Percentiles rank a stretch among this genome's conserved stretches.
phyloP scores from a whole-genome alignment of 2,888 invertebrate genomes.

The Cheilosia urbana region DNA sequence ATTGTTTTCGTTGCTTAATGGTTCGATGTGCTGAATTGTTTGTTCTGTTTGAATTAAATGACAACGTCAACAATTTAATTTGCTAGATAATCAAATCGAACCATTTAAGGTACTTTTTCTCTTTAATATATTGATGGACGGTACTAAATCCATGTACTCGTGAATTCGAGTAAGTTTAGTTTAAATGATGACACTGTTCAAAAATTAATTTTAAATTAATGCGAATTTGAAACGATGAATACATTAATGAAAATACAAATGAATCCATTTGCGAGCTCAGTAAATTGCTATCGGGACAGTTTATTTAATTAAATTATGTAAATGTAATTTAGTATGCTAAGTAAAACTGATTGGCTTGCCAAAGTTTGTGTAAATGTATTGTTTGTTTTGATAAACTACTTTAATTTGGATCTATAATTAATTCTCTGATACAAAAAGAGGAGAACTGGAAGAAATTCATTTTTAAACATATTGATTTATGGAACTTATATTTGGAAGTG shows the following conservation, averaged over 20 bases:
- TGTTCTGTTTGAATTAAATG: constrained; percentile 51
- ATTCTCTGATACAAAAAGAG: neutral
- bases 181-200: constrained; percentile 46
- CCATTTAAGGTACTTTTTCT: neutral
- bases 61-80: constrained; percentile 52
- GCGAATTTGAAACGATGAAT: constrained; percentile 53
- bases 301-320: constrained; percentile 71
- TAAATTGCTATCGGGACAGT: constrained; percentile 48
- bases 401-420: neutral
- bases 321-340: constrained; percentile 61
- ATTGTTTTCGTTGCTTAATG: constrained; percentile 38
- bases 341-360: constrained; percentile 49
- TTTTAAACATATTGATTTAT: neutral
- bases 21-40: neutral
- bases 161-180: too few species aligned
- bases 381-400: constrained; percentile 47
- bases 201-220: constrained; percentile 61
- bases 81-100: constrained; percentile 7
- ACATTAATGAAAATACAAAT: constrained; percentile 59
- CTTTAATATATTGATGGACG: neutral
- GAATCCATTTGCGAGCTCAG: constrained; percentile 37
- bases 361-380: constrained; percentile 42
- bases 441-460: neutral
- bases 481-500: neutral
- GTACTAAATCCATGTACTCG: neutral